These are phyloP conservation scores for Tokudaia muenninki DNA, from an alignment of 2,797 vertebrate genomes.

Conservation along the genomic window DNA sequence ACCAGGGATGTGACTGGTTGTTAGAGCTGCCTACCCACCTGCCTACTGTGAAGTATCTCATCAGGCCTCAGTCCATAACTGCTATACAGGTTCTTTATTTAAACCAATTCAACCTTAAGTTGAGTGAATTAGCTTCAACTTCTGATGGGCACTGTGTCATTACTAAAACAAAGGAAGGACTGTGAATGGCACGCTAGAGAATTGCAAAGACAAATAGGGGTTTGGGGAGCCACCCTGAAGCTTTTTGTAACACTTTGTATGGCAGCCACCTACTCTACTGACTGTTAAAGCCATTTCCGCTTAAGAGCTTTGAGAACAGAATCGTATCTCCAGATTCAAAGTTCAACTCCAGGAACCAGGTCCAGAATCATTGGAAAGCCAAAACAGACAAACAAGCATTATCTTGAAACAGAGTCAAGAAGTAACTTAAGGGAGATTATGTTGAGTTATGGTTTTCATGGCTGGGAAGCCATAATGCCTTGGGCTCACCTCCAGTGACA, in stretches of 20 bases:
- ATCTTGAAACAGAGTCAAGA: not conserved
- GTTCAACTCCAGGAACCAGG: not conserved
- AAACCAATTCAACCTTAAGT: not conserved
- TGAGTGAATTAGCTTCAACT: not conserved
- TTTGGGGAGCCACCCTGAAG: not conserved
- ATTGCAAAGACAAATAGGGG: not conserved
- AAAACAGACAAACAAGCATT: fast-evolving
- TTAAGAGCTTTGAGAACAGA: too few species aligned
- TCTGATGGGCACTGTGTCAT: not conserved
- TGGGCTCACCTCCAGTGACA: not conserved
- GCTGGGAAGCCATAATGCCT: not conserved
- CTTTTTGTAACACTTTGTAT: not conserved
- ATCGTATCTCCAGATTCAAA: not conserved
- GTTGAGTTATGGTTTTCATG: not conserved
- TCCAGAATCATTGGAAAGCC: not conserved
- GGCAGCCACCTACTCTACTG: not conserved
- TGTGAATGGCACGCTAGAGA: not conserved
- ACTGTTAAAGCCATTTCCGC: not conserved
- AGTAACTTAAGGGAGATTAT: not conserved
- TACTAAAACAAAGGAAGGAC: not conserved
- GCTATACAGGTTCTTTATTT: not conserved
- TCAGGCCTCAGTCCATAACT: not conserved
- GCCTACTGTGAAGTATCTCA: not conserved
- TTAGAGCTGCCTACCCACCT: not conserved
- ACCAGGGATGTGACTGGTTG: not conserved